Conservation (phyloP, 2,113 vertebrate genomes). For the Balaeniceps rex region DNA sequence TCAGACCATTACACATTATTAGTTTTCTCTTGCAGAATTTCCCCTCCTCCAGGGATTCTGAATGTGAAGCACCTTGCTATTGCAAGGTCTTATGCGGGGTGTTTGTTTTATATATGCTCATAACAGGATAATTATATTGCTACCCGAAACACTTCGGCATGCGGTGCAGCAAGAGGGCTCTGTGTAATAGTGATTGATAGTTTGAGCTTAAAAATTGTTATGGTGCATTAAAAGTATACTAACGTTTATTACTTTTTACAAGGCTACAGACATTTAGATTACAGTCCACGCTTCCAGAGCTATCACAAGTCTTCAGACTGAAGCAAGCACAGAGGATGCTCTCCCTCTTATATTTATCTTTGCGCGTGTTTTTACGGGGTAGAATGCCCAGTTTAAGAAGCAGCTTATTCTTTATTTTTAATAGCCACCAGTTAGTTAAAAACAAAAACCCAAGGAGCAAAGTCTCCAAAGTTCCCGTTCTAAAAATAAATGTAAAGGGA, state of each 20-base stretch:
- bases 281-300: neutral
- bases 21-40: slow-evolving; percentile 35
- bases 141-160: slow-evolving; percentile 43
- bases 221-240: slow-evolving; percentile 52
- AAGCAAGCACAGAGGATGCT: neutral
- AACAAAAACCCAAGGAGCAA: neutral
- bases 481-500: neutral
- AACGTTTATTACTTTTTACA: slow-evolving; percentile 44
- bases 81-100: slow-evolving; percentile 42
- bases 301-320: neutral
- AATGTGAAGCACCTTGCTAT: slow-evolving; percentile 8
- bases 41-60: slow-evolving; percentile 37
- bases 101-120: slow-evolving; percentile 53
- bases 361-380: neutral
- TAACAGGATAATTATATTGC: slow-evolving; percentile 52
- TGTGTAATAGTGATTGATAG: slow-evolving; percentile 43
- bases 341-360: neutral
- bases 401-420: neutral
- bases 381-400: neutral
- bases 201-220: slow-evolving; percentile 52
- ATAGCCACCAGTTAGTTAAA: neutral
- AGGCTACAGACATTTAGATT: slow-evolving; percentile 15
- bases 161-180: neutral
- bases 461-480: neutral
- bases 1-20: slow-evolving; percentile 60